A percentile compares a stretch with the other conserved stretches of the same genome.
Conservation (phyloP, 2,888 invertebrate species). For the Mechanitis messenoides region DNA sequence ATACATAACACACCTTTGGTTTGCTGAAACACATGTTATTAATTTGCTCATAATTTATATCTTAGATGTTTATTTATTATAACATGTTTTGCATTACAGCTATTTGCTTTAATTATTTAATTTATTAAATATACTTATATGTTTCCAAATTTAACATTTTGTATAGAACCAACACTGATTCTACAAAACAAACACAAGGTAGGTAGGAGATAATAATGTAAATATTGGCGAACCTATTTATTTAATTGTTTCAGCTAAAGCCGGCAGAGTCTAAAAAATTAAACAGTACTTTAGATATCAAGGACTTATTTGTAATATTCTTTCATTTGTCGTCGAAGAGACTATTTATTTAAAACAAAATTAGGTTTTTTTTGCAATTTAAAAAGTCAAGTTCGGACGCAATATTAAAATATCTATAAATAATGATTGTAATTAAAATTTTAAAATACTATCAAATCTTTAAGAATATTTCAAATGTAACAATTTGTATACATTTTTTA, state of each 20-base stretch:
- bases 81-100: slow-evolving; percentile 8
- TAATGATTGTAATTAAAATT: slow-evolving; percentile 17
- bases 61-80: slow-evolving; percentile 2
- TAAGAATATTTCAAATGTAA: slow-evolving; percentile 19
- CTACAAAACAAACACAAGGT: slow-evolving; percentile 5
- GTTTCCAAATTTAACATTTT: no score
- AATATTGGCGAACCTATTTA: slow-evolving; percentile 47
- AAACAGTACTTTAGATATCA: slow-evolving; percentile 37
- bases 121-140: slow-evolving; percentile 2
- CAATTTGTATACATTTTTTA: slow-evolving; percentile 60
- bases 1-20: slow-evolving; percentile 22
- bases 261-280: slow-evolving; percentile 53
- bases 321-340: slow-evolving; percentile 22
- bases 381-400: slow-evolving; percentile 1
- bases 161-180: neutral
- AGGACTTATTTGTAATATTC: slow-evolving; percentile 17
- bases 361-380: neutral
- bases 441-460: slow-evolving; percentile 17
- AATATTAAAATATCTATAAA: slow-evolving; percentile 11
- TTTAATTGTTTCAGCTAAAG: slow-evolving; percentile 72
- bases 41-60: slow-evolving; percentile 18
- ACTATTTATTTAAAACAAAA: slow-evolving; percentile 8
- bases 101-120: slow-evolving; percentile 9
- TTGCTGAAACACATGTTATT: slow-evolving; percentile 22
- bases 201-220: slow-evolving; percentile 19